Evolutionary conservation across 1,140 invertebrate genomes (phyloP).

Genomic region (Hesperophylax magnus): DNA sequence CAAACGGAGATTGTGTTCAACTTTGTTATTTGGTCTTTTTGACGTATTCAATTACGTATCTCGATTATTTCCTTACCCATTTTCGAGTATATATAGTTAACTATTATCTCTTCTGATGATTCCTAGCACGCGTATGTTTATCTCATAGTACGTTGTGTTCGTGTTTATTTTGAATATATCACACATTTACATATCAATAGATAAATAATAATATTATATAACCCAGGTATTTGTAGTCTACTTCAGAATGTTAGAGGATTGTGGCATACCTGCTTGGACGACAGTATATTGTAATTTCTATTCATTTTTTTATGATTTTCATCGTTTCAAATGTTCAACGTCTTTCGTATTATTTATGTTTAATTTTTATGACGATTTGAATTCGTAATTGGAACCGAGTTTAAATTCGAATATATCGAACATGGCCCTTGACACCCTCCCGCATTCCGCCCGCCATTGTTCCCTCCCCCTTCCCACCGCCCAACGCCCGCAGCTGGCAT

Average conservation of each 20-base stretch:
- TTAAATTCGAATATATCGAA: constrained; percentile 3
- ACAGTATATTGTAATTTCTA: background rate
- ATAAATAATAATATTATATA: too few relatives aligned
- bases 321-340: background rate
- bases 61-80: too few relatives aligned
- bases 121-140: too few relatives aligned
- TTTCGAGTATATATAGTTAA: too few relatives aligned
- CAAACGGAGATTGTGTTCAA: too few relatives aligned
- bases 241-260: background rate
- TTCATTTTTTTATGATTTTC: background rate
- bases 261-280: background rate
- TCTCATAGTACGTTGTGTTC: too few relatives aligned
- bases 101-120: too few relatives aligned
- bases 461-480: background rate
- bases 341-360: background rate
- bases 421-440: background rate
- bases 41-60: too few relatives aligned
- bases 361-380: background rate
- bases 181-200: too few relatives aligned
- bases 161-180: too few relatives aligned
- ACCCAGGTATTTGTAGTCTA: background rate
- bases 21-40: too few relatives aligned
- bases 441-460: constrained; percentile 50
- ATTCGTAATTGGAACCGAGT: background rate
- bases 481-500: background rate